These are phyloP conservation scores for Drosophila kepulauana DNA, from an alignment of 1,140 invertebrate species.

Conservation along the genomic window DNA sequence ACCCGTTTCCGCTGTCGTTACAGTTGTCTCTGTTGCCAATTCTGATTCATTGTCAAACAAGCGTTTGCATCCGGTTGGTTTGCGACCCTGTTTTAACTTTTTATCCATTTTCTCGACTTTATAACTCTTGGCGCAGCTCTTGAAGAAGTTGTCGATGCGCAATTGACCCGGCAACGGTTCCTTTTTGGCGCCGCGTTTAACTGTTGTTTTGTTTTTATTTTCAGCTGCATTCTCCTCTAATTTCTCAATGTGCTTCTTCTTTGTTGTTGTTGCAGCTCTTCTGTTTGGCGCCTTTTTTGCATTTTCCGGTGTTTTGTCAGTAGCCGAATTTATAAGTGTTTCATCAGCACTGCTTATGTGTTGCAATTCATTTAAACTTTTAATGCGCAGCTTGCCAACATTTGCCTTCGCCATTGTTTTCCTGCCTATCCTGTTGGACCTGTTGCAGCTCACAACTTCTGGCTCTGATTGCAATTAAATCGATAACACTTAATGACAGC, in stretches of 20 bases:
- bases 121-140: slow-evolving; percentile 62
- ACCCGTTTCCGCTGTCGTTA: neutral
- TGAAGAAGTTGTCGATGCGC: slow-evolving; percentile 73
- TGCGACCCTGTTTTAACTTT: slow-evolving; percentile 13
- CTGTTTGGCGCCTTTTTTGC: slow-evolving; percentile 47
- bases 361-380: slow-evolving; percentile 44
- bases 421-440: neutral
- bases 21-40: slow-evolving; percentile 1
- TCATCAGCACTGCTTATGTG: neutral
- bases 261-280: slow-evolving; percentile 56
- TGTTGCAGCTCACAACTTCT: neutral
- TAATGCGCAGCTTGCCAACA: slow-evolving; percentile 60
- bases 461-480: neutral
- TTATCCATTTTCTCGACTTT: slow-evolving; percentile 36
- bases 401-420: slow-evolving; percentile 18
- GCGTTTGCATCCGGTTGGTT: slow-evolving; percentile 60
- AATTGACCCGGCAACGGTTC: slow-evolving; percentile 60
- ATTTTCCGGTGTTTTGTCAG: slow-evolving; percentile 49
- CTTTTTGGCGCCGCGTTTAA: slow-evolving; percentile 59
- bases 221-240: neutral
- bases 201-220: slow-evolving; percentile 16
- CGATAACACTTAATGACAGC: neutral
- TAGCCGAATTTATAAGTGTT: neutral
- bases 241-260: slow-evolving; percentile 37
- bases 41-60: slow-evolving; percentile 53